Base-by-base conservation (phyloP, 1,140 invertebrate genomes). In the Aphelenchoides avenae region DNA sequence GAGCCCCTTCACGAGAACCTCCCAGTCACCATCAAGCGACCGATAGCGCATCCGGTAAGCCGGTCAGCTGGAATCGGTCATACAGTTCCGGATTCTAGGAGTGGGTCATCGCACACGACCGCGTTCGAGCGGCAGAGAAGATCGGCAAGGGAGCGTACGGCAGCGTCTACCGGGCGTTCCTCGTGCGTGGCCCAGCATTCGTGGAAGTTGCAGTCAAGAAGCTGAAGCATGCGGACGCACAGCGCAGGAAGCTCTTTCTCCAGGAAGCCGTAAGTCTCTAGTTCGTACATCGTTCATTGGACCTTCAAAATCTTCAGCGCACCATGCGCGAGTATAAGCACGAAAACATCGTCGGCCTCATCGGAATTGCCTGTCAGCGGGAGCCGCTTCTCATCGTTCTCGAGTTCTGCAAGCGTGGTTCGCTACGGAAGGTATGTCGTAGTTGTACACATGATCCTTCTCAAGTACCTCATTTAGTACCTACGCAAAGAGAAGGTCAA, bases 81-180 rank as follows among this genome's bases (percentile, higher is more conserved):
- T n/a, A n/a, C n/a, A n/a, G n/a, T n/a, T n/a, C n/a, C n/a, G n/a
- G n/a, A n/a, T n/a, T n/a, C n/a, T n/a, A n/a, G n/a, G n/a, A 34
- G 13, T 44, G 15, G 11, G 39, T 44, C 15, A 44, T 44, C 42
- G 39, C 42, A 11, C 42, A 44, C 42, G 42, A 44, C 15, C 42
- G 42, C 42, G 39, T 44, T 11, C 42, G 42, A n/a, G 13, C 39
- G 11, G 42, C 13, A 13, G 42, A 11, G 15, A 9, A 11, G 42
- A 44, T 44, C 15, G 42, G 42, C 11, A 44, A 44, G n/a, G 48
- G 48, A 53, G 48, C 48, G 20, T 44, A n/a, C 42, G 42, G 42
- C 15, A n/a, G 39, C 15, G 42, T 44, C 13, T 44, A 11, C 15
- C 13, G 39, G 42, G 42, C 42, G 42, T n/a, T 34, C 13, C 15